These are phyloP conservation scores for Seira ritae DNA, from an alignment of 2,888 invertebrate genomes.

Conservation along the genomic window DNA sequence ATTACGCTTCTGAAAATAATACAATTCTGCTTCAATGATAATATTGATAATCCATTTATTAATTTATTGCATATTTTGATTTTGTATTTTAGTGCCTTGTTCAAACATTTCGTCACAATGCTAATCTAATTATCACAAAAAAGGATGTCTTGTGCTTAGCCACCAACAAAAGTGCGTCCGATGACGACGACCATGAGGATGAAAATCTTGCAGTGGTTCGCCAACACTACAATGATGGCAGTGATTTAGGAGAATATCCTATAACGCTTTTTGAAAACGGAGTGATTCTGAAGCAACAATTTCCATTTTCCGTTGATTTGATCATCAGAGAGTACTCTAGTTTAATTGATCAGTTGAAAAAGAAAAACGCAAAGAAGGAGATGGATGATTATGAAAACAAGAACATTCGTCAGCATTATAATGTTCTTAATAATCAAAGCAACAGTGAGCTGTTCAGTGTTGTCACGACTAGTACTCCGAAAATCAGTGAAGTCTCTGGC, in stretches of 20 bases:
- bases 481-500: neutral
- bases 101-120: constrained; percentile 40
- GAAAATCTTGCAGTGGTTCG: neutral
- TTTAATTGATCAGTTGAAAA: no score
- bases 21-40: neutral
- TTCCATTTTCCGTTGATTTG: no score
- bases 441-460: neutral
- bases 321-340: no score
- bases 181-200: constrained; percentile 1
- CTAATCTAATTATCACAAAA: constrained; percentile 53
- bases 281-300: constrained; percentile 41
- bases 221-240: no score
- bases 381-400: constrained; percentile 36
- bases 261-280: constrained; percentile 21
- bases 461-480: neutral
- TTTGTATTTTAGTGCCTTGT: constrained; percentile 51
- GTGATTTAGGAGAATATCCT: neutral
- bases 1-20: no score
- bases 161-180: constrained; percentile 9
- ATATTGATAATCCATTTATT: neutral
- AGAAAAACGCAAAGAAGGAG: constrained; percentile 23
- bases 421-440: neutral
- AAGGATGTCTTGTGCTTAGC: constrained; percentile 63
- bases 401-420: no score
- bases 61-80: neutral